A percentile compares a stretch with the other conserved stretches of the same genome.
Evolutionary conservation across 2,113 vertebrate species (phyloP).

Genomic region (Seriola rivoliana): DNA sequence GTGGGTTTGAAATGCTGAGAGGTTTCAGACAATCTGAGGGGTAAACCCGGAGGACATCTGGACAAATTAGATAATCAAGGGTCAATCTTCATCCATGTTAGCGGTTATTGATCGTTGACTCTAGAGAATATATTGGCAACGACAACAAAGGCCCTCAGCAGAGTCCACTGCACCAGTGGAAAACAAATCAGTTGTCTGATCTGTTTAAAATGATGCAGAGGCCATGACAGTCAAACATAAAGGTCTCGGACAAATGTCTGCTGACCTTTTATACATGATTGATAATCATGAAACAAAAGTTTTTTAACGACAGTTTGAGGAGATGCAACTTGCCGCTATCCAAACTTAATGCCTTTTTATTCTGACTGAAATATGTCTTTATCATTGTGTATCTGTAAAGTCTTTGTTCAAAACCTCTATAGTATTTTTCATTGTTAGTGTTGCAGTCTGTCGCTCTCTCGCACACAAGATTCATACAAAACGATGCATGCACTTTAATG

Average conservation of each 20-base stretch:
- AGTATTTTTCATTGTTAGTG: too few species aligned
- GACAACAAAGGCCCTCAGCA: slow-evolving; percentile 34
- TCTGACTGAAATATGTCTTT: background rate
- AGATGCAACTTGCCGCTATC: background rate
- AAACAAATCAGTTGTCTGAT: slow-evolving; percentile 52
- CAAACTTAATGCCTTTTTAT: background rate
- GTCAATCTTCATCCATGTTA: slow-evolving; percentile 41
- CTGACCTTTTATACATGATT: slow-evolving; percentile 44
- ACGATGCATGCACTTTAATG: too few species aligned
- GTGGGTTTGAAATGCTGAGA: slow-evolving; percentile 52
- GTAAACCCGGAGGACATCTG: slow-evolving; percentile 15
- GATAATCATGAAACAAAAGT: background rate
- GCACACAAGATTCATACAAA: too few species aligned
- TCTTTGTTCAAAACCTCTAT: too few species aligned
- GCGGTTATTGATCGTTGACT: slow-evolving; percentile 61
- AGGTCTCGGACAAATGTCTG: slow-evolving; percentile 40
- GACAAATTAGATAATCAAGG: slow-evolving; percentile 60
- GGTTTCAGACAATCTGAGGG: slow-evolving; percentile 33
- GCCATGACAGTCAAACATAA: slow-evolving; percentile 23
- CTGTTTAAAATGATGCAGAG: slow-evolving; percentile 46
- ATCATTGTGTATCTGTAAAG: too few species aligned
- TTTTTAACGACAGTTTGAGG: background rate
- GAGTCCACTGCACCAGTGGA: slow-evolving; percentile 23
- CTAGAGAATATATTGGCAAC: slow-evolving; percentile 38
- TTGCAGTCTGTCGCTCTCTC: too few species aligned